Evolutionary conservation across 2,888 invertebrate species (phyloP).

Genomic region (Brassicogethes aeneus): DNA sequence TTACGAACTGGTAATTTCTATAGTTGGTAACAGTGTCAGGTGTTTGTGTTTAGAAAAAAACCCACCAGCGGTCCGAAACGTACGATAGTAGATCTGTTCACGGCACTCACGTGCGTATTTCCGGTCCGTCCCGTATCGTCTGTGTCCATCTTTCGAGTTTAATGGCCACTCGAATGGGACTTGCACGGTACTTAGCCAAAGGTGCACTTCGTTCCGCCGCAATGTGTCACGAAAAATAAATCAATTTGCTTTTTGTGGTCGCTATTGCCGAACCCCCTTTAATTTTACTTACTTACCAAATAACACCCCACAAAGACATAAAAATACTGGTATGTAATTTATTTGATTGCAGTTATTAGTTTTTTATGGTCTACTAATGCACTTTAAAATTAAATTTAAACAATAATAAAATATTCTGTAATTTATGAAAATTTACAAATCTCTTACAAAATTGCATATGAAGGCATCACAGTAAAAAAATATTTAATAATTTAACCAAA

Average conservation of each 20-base stretch:
- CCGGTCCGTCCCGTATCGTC: constrained; percentile 1
- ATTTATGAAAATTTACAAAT: too few species aligned
- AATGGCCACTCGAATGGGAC: not conserved
- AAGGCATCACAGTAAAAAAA: too few species aligned
- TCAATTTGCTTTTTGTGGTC: not conserved
- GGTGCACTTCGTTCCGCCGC: not conserved
- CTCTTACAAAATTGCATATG: too few species aligned
- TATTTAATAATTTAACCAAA: too few species aligned
- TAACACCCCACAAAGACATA: not conserved
- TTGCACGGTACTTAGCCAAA: not conserved
- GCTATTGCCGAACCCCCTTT: too few species aligned
- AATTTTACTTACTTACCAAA: not conserved
- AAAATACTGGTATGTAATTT: not conserved
- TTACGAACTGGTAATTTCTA: too few species aligned
- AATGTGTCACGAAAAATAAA: not conserved
- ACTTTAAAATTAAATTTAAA: too few species aligned
- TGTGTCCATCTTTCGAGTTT: not conserved
- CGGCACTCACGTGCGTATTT: constrained; percentile 2
- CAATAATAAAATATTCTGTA: too few species aligned
- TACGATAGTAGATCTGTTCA: not conserved
- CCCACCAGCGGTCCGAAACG: not conserved
- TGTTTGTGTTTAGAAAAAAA: not conserved
- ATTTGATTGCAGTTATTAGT: not conserved
- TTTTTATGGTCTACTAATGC: too few species aligned
- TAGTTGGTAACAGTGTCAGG: not conserved